A percentile compares a stretch with the other conserved stretches of the same genome.
Conservation (phyloP, 2,113 vertebrate genomes). For the Arizona elegans region DNA sequence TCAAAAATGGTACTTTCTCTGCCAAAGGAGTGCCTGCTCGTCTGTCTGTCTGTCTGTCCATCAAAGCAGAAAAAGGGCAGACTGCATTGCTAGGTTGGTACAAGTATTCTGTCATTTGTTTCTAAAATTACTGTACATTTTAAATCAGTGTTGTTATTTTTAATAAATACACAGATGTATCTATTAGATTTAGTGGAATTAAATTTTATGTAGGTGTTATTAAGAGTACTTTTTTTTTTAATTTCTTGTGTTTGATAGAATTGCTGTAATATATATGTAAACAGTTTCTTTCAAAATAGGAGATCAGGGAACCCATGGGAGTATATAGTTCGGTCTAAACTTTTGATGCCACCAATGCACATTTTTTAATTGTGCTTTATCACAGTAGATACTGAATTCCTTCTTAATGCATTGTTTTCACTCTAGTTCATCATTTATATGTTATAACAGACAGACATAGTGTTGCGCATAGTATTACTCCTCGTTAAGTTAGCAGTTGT, state of each 20-base stretch:
- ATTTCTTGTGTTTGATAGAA: neutral
- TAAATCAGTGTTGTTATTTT: neutral
- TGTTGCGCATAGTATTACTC: constrained; percentile 69
- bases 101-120: neutral
- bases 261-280: neutral
- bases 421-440: constrained; percentile 46
- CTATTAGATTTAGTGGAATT: neutral
- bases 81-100: neutral
- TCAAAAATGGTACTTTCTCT: neutral
- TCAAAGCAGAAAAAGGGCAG: neutral
- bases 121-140: neutral
- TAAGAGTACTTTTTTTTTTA: neutral
- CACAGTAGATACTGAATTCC: constrained; percentile 12
- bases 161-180: neutral
- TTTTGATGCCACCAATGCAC: neutral
- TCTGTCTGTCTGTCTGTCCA: neutral
- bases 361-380: neutral
- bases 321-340: too few relatives aligned
- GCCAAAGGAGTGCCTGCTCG: neutral
- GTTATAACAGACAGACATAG: constrained; percentile 48
- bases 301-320: neutral
- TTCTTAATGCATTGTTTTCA: constrained; percentile 28
- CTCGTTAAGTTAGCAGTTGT: constrained; percentile 80
- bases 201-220: neutral
- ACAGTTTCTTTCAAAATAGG: neutral